Evolutionary conservation across 2,888 invertebrate species (phyloP), one percentile per base, ranked within the genome.

Genomic region (Megastigmus dorsalis): DNA sequence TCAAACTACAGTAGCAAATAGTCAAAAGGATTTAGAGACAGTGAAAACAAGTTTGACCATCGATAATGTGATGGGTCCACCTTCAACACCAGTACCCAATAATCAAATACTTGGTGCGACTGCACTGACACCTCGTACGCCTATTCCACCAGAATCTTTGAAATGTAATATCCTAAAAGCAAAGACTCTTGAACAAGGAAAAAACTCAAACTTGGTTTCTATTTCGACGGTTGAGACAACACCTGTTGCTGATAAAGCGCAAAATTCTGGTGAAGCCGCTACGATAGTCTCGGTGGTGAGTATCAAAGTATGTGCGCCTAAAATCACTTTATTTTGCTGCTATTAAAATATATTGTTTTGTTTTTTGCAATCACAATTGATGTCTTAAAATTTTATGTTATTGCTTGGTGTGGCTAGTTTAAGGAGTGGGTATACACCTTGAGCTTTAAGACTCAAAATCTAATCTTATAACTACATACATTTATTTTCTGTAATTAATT

Each of bases 131-230:
- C 85, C 88, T 13, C 86, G 88, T 20, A 92, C 93, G 82, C 93
- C 95, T 23, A 91, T 97, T 74, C 96, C 97, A 54, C 95, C 95
- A 7, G 96, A 96, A 78, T 95, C 97, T 85, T 91, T 97, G 77
- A 98, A 97, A 89, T 97, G 97, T 89, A 97, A 95, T 89, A 97
- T 97, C 86, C 90, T 97, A 67, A 98, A 98, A 91, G 95, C 95
- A 88, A 91, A 91, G 81, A 90, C 91, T 73, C 84, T 91, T 63
- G 91, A 91, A 79, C 90, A 91, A 77, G 88, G 89, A 5, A 89
- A 89, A 78, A 86, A 84, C 63, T 86, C 86, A 4, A 87, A 86
- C 80, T 80, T 88, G 68, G 81, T 86, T 15, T 86, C 88, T 0
- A 84, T 87, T 41, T 81, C 88, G 28, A 83, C 89, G 36, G 85